Base-by-base conservation (phyloP, 1,140 invertebrate genomes). In the Leptestheria dahalacensis region DNA sequence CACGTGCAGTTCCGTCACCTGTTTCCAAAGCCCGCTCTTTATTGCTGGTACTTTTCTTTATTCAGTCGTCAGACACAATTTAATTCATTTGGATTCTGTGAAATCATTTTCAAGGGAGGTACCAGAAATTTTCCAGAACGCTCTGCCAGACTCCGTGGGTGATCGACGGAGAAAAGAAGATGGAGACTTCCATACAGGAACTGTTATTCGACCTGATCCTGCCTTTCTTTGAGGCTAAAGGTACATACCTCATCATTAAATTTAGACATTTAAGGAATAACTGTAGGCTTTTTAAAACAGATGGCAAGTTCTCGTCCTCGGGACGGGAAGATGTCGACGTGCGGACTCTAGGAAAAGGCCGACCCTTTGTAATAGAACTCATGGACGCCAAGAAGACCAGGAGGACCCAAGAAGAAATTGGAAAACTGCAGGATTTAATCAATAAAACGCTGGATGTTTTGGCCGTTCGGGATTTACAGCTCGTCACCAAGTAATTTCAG, bases 271-370 rank as follows among this genome's bases (percentile, higher is more conserved):
- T 57, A 52, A 54, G 12, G 15, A 9, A 6, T n/a, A 10, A 60
- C 11, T 26, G 12, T 24, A 51, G n/a, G 50, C 48, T 9, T 23
- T 10, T 53, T 18, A 18, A 2, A 20, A 10, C 10, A 25, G 18
- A 75, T 68, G 66, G 70, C 65, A 80, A 86, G 71, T 82, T 79
- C 68, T 83, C 88, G 64, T 82, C 92, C 3, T 94, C 91, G 60
- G 94, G 94, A 0, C 75, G 94, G 57, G 94, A 97, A 75, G 94
- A 98, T 75, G 89, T 91, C 0, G 91, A 96, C 74, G 91, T 97
- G 0, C 72, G 88, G 50, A 89, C 85, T 70, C 69, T 96, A 33
- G 87, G 89, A n/a, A 75, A 75, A 53, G 93, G 92, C 1, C 72
- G 91, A 49, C 91, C 90, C 0, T 94, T 94, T 73, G 84, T 83